These are phyloP conservation scores for Diaprepes abbreviatus DNA, from an alignment of 2,888 invertebrate species.

Conservation along the genomic window DNA sequence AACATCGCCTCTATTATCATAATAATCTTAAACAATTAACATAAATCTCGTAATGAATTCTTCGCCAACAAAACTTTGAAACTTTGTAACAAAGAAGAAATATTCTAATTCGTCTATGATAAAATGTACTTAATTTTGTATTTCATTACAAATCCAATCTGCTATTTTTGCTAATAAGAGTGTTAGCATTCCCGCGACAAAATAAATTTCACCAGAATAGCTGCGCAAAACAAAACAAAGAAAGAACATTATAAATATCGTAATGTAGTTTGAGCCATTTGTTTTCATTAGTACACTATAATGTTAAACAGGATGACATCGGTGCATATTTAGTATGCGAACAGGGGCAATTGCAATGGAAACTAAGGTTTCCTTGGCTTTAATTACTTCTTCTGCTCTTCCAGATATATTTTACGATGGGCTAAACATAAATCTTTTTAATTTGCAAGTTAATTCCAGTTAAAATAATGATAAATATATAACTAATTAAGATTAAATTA, in stretches of 20 bases:
- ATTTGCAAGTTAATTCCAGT: constrained; percentile 33
- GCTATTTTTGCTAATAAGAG: neutral
- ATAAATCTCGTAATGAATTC: too few species aligned
- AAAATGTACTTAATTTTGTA: too few species aligned
- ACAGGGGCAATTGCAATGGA: constrained; percentile 40
- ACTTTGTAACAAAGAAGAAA: too few species aligned
- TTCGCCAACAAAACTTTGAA: too few species aligned
- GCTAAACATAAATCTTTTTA: constrained; percentile 40
- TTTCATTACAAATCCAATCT: neutral
- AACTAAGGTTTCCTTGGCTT: constrained; percentile 41
- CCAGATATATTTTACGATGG: constrained; percentile 29
- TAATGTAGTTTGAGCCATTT: constrained; percentile 40
- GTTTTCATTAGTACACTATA: constrained; percentile 46
- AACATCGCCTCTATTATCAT: too few species aligned
- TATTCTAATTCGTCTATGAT: too few species aligned
- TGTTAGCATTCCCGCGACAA: constrained; percentile 14
- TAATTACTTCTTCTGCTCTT: constrained; percentile 39
- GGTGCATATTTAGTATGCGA: constrained; percentile 44
- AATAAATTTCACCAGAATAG: constrained; percentile 26
- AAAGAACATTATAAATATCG: constrained; percentile 39
- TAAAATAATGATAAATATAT: too few species aligned
- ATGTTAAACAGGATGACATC: constrained; percentile 44
- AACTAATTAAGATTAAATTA: too few species aligned
- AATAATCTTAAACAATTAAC: too few species aligned
- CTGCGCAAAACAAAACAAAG: constrained; percentile 31